These are phyloP conservation scores for Megaleporinus macrocephalus DNA, from an alignment of 2,113 vertebrate species.

Conservation along the genomic window DNA sequence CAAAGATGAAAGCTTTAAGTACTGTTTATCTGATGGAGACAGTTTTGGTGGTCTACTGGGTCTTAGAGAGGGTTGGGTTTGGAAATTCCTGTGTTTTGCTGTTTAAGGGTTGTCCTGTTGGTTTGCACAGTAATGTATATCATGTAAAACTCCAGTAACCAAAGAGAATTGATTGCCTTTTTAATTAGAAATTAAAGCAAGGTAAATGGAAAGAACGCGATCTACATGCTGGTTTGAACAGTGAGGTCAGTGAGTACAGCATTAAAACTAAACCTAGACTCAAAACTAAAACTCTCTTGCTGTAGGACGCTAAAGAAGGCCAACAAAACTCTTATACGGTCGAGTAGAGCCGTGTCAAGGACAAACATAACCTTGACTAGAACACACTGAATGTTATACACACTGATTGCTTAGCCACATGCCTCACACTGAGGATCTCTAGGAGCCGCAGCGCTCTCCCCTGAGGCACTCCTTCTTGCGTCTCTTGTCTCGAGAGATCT, in stretches of 20 bases:
- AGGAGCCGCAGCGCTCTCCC: slow-evolving; percentile 4
- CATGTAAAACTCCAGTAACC: too few species aligned
- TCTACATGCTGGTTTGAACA: neutral
- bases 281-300: too few species aligned
- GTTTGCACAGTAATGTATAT: too few species aligned
- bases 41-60: too few species aligned
- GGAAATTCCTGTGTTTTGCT: too few species aligned
- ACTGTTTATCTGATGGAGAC: too few species aligned
- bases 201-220: neutral
- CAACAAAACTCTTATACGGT: neutral
- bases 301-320: too few species aligned
- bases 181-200: neutral
- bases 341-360: neutral
- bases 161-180: too few species aligned
- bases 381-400: neutral
- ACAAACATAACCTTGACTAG: neutral
- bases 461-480: slow-evolving; percentile 20
- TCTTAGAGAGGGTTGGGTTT: too few species aligned
- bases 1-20: too few species aligned
- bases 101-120: too few species aligned
- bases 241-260: neutral
- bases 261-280: neutral
- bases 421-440: neutral
- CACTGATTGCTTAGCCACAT: neutral
- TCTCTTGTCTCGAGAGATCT: slow-evolving; percentile 9